Percentiles rank a stretch among this genome's conserved stretches.
phyloP scores from a whole-genome alignment of 2,113 vertebrate species.

The Rhinolophus ferrumequinum region DNA sequence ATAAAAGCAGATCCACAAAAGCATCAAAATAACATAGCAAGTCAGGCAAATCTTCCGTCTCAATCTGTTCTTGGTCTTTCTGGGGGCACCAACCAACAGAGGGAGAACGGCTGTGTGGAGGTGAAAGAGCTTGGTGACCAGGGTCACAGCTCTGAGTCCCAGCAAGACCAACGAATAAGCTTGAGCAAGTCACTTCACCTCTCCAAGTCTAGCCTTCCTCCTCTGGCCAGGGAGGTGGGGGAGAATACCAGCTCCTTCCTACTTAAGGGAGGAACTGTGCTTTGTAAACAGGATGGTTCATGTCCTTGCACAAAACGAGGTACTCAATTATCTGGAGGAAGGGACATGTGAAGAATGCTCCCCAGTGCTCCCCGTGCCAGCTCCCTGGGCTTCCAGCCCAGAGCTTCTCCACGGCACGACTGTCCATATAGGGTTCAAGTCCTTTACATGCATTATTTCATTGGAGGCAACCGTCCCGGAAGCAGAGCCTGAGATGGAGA shows the following conservation, averaged over 20 bases:
- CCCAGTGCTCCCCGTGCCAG: too few relatives aligned
- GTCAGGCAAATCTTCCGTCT: not conserved
- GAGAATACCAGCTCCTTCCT: not conserved
- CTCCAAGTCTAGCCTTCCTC: not conserved
- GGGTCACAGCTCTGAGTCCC: not conserved
- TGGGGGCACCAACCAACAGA: not conserved
- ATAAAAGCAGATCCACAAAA: not conserved
- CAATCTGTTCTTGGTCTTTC: not conserved
- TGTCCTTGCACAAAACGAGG: not conserved
- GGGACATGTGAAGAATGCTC: too few relatives aligned
- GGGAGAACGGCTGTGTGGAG: not conserved
- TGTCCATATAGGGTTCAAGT: accelerated
- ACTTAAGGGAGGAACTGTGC: too few relatives aligned
- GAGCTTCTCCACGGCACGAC: not conserved
- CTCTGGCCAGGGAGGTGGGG: not conserved
- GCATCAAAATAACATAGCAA: not conserved
- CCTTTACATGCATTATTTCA: not conserved
- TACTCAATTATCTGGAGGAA: too few relatives aligned
- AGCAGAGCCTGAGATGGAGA: not conserved
- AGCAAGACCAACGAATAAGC: not conserved
- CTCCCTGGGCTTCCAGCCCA: too few relatives aligned
- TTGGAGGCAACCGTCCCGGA: not conserved
- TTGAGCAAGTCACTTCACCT: not conserved
- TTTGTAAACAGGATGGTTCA: not conserved
- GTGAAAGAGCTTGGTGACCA: not conserved